A percentile compares a stretch with the other conserved stretches of the same genome.
These are phyloP conservation scores for Axinella damicornis DNA, from an alignment of 37 sponge, comb jelly and placozoan species.

Conservation along the genomic window DNA sequence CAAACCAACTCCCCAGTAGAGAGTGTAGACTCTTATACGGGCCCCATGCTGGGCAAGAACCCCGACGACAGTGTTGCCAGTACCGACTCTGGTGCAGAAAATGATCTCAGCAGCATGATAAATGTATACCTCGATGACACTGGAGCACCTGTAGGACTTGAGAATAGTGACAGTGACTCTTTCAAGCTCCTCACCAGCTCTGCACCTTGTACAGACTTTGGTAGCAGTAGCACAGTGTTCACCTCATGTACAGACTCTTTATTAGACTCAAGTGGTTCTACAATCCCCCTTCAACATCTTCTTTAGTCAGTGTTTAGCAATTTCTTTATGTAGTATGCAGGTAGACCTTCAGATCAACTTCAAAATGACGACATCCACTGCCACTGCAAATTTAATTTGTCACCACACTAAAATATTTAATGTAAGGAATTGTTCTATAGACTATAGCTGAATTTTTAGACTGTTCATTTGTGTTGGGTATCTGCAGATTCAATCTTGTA, in stretches of 20 bases:
- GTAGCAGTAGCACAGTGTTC: neutral
- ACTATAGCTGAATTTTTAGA: slow-evolving; percentile 10
- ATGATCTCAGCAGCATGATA: slow-evolving; percentile 70
- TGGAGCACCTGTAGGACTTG: slow-evolving; percentile 23
- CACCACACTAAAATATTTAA: neutral
- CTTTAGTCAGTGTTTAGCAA: neutral
- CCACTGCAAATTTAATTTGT: too few species aligned
- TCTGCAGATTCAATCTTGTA: too few species aligned
- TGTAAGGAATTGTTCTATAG: neutral
- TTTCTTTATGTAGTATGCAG: neutral
- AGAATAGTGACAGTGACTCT: slow-evolving; percentile 26
- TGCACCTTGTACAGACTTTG: slow-evolving; percentile 48
- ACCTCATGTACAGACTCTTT: slow-evolving; percentile 42
- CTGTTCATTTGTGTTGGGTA: neutral
- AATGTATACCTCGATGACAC: slow-evolving; percentile 62
- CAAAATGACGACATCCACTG: too few species aligned
- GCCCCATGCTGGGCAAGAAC: slow-evolving; percentile 41
- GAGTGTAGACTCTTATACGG: slow-evolving; percentile 63
- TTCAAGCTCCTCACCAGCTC: slow-evolving; percentile 44
- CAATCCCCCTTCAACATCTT: slow-evolving; percentile 66
- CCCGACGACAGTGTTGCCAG: slow-evolving; percentile 60
- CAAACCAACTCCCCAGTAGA: slow-evolving; percentile 58
- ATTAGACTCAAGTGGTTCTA: slow-evolving; percentile 12
- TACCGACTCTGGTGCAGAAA: slow-evolving; percentile 44
- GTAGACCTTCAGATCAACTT: too few species aligned